A percentile compares a stretch with the other conserved stretches of the same genome.
phyloP scores from a whole-genome alignment of 2,113 vertebrate species.

The Aspidoscelis tigris region DNA sequence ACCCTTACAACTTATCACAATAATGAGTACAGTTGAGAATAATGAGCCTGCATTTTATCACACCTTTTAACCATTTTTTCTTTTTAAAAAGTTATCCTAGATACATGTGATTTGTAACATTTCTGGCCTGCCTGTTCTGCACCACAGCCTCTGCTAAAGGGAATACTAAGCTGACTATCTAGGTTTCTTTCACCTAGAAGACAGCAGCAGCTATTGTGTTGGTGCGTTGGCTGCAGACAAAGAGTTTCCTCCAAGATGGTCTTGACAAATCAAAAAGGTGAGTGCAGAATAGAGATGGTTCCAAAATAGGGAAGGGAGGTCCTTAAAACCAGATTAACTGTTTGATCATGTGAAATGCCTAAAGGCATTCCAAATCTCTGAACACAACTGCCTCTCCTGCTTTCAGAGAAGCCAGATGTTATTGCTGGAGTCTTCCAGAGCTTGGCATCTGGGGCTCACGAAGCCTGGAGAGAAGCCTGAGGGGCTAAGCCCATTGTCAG shows the following conservation, averaged over 20 bases:
- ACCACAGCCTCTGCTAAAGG: background rate
- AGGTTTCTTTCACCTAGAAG: background rate
- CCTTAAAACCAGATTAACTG: constrained; percentile 36
- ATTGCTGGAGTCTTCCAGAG: constrained; percentile 66
- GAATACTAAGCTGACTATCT: background rate
- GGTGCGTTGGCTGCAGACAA: constrained; percentile 2
- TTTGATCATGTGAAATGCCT: constrained; percentile 56
- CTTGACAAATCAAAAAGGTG: constrained; percentile 58
- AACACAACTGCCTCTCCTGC: constrained; percentile 62
- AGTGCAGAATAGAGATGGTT: constrained; percentile 63
- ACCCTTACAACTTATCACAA: background rate
- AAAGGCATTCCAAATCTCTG: constrained; percentile 67
- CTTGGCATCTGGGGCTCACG: constrained; percentile 76
- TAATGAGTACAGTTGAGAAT: background rate
- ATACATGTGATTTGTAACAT: background rate
- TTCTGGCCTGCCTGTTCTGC: no score
- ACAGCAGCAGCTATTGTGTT: background rate
- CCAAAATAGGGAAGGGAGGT: constrained; percentile 32
- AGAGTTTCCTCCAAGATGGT: constrained; percentile 10
- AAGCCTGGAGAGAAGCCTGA: constrained; percentile 40
- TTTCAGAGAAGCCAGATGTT: constrained; percentile 77
- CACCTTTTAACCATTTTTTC: background rate
- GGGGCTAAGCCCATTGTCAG: constrained; percentile 39
- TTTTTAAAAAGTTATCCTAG: background rate
- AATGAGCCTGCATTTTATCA: background rate